Evolutionary conservation across 2,797 vertebrate genomes (phyloP).

Genomic region (Jordanella pulchra): DNA sequence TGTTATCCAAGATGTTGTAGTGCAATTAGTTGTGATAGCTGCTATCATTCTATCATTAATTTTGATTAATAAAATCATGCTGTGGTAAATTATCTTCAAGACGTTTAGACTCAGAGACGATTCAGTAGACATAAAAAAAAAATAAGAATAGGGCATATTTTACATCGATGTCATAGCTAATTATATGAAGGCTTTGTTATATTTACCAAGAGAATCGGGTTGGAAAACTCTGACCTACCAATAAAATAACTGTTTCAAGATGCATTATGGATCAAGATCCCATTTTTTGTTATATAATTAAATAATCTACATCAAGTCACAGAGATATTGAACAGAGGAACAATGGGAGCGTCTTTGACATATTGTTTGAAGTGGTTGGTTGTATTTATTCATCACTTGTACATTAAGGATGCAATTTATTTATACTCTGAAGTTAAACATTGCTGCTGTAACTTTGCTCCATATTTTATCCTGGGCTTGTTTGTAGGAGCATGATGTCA

Average conservation of each 20-base stretch:
- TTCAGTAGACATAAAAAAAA: neutral
- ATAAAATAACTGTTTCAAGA: neutral
- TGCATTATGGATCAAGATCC: neutral
- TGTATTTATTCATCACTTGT: neutral
- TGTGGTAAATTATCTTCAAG: slow-evolving; percentile 20
- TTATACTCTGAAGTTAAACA: too few species aligned
- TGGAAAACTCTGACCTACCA: neutral
- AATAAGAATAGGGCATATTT: neutral
- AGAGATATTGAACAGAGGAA: too few species aligned
- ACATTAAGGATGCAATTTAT: too few species aligned
- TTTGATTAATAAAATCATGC: slow-evolving; percentile 24
- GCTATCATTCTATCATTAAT: slow-evolving; percentile 46
- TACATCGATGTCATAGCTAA: neutral
- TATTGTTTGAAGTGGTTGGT: neutral
- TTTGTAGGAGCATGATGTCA: too few species aligned
- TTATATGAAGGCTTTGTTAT: neutral
- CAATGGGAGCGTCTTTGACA: too few species aligned
- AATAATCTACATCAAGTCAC: too few species aligned
- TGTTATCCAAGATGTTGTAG: slow-evolving; percentile 49
- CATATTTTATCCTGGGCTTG: too few species aligned
- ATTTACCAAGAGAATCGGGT: neutral
- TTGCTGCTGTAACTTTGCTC: too few species aligned
- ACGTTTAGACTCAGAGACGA: slow-evolving; percentile 15
- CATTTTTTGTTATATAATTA: neutral
- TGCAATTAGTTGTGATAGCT: slow-evolving; percentile 49